Conservation (phyloP, 2,888 invertebrate genomes). For the Sipha maydis region DNA sequence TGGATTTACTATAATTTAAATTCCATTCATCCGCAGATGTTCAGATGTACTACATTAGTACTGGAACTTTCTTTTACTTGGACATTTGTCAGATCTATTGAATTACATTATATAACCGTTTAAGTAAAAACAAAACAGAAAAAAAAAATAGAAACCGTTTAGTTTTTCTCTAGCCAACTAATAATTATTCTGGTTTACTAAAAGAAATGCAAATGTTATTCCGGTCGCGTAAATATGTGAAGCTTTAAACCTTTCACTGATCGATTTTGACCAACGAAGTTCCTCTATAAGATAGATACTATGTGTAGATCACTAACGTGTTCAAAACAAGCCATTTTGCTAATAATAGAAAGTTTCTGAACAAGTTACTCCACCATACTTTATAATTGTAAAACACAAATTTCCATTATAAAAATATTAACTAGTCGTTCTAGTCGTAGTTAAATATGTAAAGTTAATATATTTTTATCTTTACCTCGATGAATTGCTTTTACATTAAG, state of each 20-base stretch:
- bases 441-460: no score
- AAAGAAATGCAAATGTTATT: conserved; percentile 59
- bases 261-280: conserved; percentile 38
- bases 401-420: no score
- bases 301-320: background rate
- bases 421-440: no score
- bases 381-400: background rate
- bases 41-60: background rate
- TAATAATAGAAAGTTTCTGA: conserved; percentile 34
- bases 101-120: conserved; percentile 28
- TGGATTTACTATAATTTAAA: conserved; percentile 40
- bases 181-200: conserved; percentile 56
- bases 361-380: background rate
- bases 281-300: conserved; percentile 6
- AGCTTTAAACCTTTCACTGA: conserved; percentile 53
- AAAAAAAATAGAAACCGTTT: conserved; percentile 55
- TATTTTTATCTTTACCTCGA: no score
- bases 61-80: conserved; percentile 48
- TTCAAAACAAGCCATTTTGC: conserved; percentile 1
- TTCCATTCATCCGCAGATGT: conserved; percentile 27
- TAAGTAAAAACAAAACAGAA: conserved; percentile 23
- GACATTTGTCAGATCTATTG: conserved; percentile 26
- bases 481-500: no score
- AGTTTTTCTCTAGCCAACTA: conserved; percentile 15
- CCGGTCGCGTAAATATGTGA: conserved; percentile 44